These are phyloP conservation scores for Patella ulyssiponensis DNA, from an alignment of 2,888 invertebrate species.

Conservation along the genomic window DNA sequence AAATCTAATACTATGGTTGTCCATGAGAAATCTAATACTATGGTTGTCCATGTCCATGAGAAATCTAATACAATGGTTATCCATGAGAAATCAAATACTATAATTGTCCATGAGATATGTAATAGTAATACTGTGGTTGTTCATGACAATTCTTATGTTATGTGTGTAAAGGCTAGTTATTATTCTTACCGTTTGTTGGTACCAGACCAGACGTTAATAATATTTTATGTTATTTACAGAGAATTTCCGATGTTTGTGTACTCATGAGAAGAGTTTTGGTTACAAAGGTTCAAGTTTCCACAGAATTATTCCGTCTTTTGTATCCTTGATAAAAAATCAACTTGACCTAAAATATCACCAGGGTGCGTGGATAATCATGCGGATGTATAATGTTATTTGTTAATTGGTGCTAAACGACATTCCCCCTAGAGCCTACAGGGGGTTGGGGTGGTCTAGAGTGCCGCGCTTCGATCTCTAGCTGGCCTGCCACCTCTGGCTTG, in stretches of 20 bases:
- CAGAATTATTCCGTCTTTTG: slow-evolving; percentile 97
- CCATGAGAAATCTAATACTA: too few species aligned
- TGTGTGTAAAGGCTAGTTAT: slow-evolving; percentile 75
- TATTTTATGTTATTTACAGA: slow-evolving; percentile 60
- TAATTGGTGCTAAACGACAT: neutral
- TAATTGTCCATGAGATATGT: slow-evolving; percentile 86
- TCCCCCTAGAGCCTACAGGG: too few species aligned
- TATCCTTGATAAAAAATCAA: slow-evolving; percentile 75
- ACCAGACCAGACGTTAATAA: too few species aligned
- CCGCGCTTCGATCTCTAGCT: too few species aligned
- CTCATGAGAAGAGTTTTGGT: slow-evolving; percentile 96
- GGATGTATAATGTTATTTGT: neutral
- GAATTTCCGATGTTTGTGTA: slow-evolving; percentile 93
- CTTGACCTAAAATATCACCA: neutral
- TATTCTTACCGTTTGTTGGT: too few species aligned
- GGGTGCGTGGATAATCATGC: neutral
- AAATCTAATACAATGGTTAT: too few species aligned
- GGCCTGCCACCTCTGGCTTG: too few species aligned
- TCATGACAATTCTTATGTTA: slow-evolving; percentile 90
- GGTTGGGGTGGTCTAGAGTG: too few species aligned
- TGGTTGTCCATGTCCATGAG: too few species aligned
- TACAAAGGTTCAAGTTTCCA: slow-evolving; percentile 93
- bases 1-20: too few species aligned
- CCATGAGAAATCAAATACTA: too few species aligned
- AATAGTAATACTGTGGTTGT: slow-evolving; percentile 93